These are phyloP conservation scores for Planococcus citri DNA, from an alignment of 1,140 invertebrate genomes.

Conservation along the genomic window DNA sequence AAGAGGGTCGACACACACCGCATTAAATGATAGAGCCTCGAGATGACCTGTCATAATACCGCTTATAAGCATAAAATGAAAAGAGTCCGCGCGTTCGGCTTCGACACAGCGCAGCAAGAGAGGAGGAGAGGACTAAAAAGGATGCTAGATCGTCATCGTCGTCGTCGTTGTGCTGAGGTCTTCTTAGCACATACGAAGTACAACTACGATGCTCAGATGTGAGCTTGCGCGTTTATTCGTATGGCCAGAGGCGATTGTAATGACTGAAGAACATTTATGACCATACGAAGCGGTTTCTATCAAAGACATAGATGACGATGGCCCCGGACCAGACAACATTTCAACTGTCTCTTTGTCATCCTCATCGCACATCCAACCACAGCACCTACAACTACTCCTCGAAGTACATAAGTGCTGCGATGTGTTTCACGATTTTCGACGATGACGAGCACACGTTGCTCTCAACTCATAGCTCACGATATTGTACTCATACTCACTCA, in stretches of 20 bases:
- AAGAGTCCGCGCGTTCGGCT: no score
- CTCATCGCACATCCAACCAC: not conserved
- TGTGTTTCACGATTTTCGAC: no score
- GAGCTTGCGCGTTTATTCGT: not conserved
- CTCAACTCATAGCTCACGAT: no score
- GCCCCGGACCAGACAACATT: slow-evolving; percentile 17
- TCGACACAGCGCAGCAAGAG: not conserved
- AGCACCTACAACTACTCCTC: no score
- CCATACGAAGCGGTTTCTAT: slow-evolving; percentile 15
- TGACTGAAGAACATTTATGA: slow-evolving; percentile 18
- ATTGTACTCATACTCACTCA: not conserved
- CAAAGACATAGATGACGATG: slow-evolving; percentile 8
- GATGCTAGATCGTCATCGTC: not conserved
- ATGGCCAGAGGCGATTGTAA: not conserved
- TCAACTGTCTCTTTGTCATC: slow-evolving; percentile 20
- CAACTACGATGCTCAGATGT: no score
- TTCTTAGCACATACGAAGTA: not conserved
- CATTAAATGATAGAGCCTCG: slow-evolving; percentile 13
- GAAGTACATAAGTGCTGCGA: no score
- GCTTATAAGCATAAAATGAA: slow-evolving; percentile 18
- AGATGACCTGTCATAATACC: slow-evolving; percentile 17
- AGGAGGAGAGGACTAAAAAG: not conserved
- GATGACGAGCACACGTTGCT: no score
- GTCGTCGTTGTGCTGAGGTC: no score
- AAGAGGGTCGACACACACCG: not conserved